Percentiles rank a stretch among this genome's conserved stretches.
These are phyloP conservation scores for Stenoptilia bipunctidactyla DNA, from an alignment of 2,888 invertebrate genomes.

Conservation along the genomic window DNA sequence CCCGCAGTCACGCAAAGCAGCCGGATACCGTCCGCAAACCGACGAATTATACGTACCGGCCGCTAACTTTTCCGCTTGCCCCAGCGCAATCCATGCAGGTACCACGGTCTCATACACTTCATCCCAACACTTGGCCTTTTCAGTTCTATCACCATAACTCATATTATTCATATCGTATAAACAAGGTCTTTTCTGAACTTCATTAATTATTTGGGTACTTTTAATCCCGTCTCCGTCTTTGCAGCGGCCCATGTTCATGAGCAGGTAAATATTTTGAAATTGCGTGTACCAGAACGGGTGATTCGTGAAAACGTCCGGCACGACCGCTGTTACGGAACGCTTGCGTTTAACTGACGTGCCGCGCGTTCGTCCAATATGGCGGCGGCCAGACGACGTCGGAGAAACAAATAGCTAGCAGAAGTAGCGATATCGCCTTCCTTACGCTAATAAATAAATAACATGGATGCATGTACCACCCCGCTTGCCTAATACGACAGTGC, in stretches of 20 bases:
- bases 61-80: slow-evolving; percentile 46
- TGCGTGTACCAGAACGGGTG: slow-evolving; percentile 20
- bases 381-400: slow-evolving; percentile 29
- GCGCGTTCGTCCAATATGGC: slow-evolving; percentile 38
- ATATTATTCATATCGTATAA: slow-evolving; percentile 53
- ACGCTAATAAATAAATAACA: slow-evolving; percentile 59
- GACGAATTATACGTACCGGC: slow-evolving; percentile 49
- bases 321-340: slow-evolving; percentile 35
- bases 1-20: slow-evolving; percentile 4
- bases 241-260: slow-evolving; percentile 42
- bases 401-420: slow-evolving; percentile 48
- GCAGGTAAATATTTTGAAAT: slow-evolving; percentile 20
- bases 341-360: slow-evolving; percentile 61
- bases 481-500: background rate
- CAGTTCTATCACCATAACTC: slow-evolving; percentile 53
- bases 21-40: slow-evolving; percentile 26
- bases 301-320: slow-evolving; percentile 27
- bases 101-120: slow-evolving; percentile 58
- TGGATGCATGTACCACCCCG: slow-evolving; percentile 21
- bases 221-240: slow-evolving; percentile 55
- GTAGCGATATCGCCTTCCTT: slow-evolving; percentile 46
- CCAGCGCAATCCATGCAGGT: slow-evolving; percentile 51
- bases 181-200: slow-evolving; percentile 54
- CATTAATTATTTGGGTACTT: slow-evolving; percentile 46
- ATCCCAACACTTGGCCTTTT: slow-evolving; percentile 60